A percentile compares a stretch with the other conserved stretches of the same genome.
Conservation (phyloP, 2,797 vertebrate genomes). For the Prionace glauca region DNA sequence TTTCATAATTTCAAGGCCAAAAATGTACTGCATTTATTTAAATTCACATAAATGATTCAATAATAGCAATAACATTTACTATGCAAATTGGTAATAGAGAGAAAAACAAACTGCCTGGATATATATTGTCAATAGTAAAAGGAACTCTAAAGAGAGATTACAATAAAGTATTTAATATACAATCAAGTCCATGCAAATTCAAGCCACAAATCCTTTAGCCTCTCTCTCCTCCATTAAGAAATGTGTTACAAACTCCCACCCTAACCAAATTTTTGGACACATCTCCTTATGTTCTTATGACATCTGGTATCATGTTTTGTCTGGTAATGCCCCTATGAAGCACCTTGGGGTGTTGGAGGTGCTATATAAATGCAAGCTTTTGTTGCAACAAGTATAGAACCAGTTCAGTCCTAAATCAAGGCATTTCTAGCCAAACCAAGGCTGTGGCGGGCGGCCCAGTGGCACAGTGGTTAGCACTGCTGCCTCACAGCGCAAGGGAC, state of each 20-base stretch:
- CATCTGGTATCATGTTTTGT: neutral
- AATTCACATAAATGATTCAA: neutral
- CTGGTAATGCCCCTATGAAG: neutral
- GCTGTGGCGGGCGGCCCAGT: no score
- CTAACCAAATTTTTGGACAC: neutral
- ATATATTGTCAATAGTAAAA: constrained; percentile 11
- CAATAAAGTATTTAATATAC: neutral
- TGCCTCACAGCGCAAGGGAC: no score
- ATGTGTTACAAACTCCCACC: neutral
- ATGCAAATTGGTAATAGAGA: constrained; percentile 7
- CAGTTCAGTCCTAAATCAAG: neutral
- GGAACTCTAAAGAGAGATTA: neutral
- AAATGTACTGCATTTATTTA: constrained; percentile 13
- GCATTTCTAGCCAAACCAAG: neutral
- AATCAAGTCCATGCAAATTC: neutral
- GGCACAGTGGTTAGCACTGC: no score
- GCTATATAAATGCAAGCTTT: neutral
- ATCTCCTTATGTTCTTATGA: neutral
- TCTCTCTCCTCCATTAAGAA: no score
- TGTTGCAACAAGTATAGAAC: no score
- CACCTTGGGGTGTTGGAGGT: no score
- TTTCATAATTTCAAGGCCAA: neutral
- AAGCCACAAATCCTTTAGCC: neutral
- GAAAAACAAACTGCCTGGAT: constrained; percentile 19
- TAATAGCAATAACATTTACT: neutral